Conservation (phyloP, 1,140 invertebrate genomes). For the Odontomachus brunneus region DNA sequence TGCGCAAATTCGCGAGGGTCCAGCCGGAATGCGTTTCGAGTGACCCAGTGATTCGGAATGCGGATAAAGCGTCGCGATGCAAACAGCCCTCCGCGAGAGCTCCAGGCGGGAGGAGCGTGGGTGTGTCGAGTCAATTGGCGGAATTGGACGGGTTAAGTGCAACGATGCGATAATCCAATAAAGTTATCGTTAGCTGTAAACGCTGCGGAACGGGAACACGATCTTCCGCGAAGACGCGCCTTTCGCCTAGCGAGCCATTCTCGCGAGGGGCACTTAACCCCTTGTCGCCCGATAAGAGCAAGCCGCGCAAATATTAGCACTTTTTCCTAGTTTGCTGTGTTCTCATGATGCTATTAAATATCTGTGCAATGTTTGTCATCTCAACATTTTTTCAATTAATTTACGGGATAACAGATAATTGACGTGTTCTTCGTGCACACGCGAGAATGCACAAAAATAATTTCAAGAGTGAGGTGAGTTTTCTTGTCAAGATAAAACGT, state of each 20-base stretch:
- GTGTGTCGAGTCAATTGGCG: constrained; percentile 79
- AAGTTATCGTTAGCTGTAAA: constrained; percentile 64
- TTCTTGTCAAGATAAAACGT: too few relatives aligned
- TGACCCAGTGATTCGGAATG: constrained; percentile 74
- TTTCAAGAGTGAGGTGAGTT: too few relatives aligned
- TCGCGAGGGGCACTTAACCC: constrained; percentile 5
- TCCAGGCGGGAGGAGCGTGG: constrained; percentile 44
- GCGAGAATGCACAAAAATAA: too few relatives aligned
- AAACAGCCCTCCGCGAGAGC: constrained; percentile 29
- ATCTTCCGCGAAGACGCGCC: constrained; percentile 57
- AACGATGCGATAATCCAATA: constrained; percentile 79
- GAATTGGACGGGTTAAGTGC: constrained; percentile 81
- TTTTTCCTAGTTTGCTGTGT: background rate
- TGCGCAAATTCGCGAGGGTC: constrained; percentile 7
- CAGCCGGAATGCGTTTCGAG: constrained; percentile 21
- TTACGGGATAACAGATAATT: background rate
- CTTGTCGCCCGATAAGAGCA: background rate
- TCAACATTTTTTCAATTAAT: background rate
- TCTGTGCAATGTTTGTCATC: background rate
- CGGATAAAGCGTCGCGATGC: constrained; percentile 68
- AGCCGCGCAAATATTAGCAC: background rate
- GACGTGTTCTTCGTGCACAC: too few relatives aligned
- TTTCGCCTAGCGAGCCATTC: constrained; percentile 30
- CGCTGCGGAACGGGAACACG: constrained; percentile 37
- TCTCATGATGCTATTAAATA: background rate